phyloP scores from a whole-genome alignment of 2,113 vertebrate genomes.

The Athene cunicularia region DNA sequence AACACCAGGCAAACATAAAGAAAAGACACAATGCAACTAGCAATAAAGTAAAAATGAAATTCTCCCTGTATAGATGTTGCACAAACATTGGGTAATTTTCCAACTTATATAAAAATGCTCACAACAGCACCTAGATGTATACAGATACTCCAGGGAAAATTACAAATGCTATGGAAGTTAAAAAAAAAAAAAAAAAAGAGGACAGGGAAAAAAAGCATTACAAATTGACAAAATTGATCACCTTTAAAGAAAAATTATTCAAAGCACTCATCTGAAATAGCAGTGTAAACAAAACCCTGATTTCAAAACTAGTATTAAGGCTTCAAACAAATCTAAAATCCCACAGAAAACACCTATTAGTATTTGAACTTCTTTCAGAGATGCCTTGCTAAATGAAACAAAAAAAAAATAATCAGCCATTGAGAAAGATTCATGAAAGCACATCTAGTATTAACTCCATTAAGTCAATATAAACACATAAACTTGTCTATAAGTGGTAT shows the following conservation, averaged over 20 bases:
- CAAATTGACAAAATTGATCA: not conserved
- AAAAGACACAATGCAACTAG: not conserved
- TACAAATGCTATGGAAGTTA: not conserved
- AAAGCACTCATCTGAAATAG: not conserved
- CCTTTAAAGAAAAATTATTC: not conserved
- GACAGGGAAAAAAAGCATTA: fast-evolving
- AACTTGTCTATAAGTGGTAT: not conserved
- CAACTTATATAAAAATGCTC: not conserved
- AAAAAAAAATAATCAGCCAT: not conserved
- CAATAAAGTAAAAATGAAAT: not conserved
- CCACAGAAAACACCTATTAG: not conserved
- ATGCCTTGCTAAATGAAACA: not conserved
- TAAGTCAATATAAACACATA: not conserved
- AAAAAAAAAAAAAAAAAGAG: not conserved
- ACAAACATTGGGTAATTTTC: not conserved
- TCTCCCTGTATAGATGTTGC: not conserved
- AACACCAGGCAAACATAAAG: not conserved
- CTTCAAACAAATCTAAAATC: not conserved
- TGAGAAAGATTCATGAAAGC: not conserved
- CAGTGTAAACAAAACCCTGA: not conserved
- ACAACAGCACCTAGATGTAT: not conserved
- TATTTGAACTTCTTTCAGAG: not conserved
- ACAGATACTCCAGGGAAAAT: not conserved
- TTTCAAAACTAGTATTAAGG: not conserved
- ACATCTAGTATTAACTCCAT: not conserved